Evolutionary conservation across 2,113 vertebrate genomes (phyloP), one percentile per base, ranked within the genome.

Genomic region (Cryptotis parvus): DNA sequence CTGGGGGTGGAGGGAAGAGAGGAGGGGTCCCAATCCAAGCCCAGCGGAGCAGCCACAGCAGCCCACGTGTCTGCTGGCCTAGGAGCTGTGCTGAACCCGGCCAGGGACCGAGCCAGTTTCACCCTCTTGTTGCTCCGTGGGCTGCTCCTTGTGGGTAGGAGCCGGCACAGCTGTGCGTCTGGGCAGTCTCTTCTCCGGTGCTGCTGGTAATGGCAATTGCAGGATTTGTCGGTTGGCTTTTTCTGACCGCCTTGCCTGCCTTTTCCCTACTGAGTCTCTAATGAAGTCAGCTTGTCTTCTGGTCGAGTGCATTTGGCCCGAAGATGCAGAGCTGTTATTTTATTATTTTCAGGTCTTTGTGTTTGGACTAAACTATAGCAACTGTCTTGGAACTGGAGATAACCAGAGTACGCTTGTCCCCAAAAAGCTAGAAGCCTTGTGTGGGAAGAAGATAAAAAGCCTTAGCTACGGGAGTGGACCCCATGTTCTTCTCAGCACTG

Each of bases 381-480:
- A 99, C 97, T 99, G 99, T 94, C 97, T 99, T 96, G 99, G 99
- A 84, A 99, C 98, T 70, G 99, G 99, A 91, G 99, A 99, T 98
- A 99, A 98, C 96, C 98, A 98, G 94, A 99, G 99, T 97, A 99
- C 98, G 39, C 98, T 99, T 70, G 96, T 98, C 39, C 99, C 99
- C 88, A 99, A 99, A 98, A 99, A 99, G 96, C 97, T 99, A 94
- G 99, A 99, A 96, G 97, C 97, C 72, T 98, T 99, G 90, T 99
- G 98, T 73, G 99, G 99, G 84, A 99, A 98, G 97, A 99, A 99
- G 97, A 98, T 99, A 96, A 98, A 98, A 93, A 99, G 98, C 95
- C 97, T 99, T 91, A 99, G 99, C 97, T 99, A 99, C 9, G 99
- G 99, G 94, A 99, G 99, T 39, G 99, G 99, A 39, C 99, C 99